Base-by-base conservation (phyloP, 2,797 vertebrate species). In the Pseudochromis fuscus region DNA sequence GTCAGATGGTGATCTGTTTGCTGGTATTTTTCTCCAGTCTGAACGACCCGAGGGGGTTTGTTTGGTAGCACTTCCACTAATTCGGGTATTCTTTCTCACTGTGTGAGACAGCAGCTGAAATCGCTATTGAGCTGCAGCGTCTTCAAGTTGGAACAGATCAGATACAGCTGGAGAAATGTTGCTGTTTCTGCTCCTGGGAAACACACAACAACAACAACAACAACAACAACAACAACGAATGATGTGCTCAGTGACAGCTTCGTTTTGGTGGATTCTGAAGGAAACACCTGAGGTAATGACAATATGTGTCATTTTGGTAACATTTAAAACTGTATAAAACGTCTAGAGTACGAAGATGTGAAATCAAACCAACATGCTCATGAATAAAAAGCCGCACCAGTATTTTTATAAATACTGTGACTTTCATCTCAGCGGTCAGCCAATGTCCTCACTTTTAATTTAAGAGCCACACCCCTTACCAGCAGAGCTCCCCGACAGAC, bases 1-100 rank as follows among this genome's bases (percentile, higher is more conserved):
- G 42, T 75, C 71, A 69, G 64, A 68, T 75, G 67, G 51, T 35
- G 51, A 51, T 75, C 40, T 72, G 11, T 61, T 59, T 72, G 37
- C 28, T 42, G 23, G 27, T 50, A 42, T 30, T 67, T 70, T 44
- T 46, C 10, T 28, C 3, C 37, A 25, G 37, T 37, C 58, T 66
- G 46, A 83, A 37, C 57, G 58, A 67, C 45, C 16, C 65, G 42
- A 82, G 42, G 28, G 12, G 19, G 9, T 9, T 64, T 72, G 46
- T 68, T 59, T 61, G 21, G n/a, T 48, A 25, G 46, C 24, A 27
- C 19, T 65, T 51, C 16, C 49, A 51, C 49, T 27, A n/a, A 28
- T 28, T 51, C 27, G 10, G 33, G 45, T 31, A 13, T 71, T 71
- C 10, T 21, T 35, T 48, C 4, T 66, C 15, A 45, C 13, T 62